Evolutionary conservation across 2,797 vertebrate species (phyloP).

Genomic region (Pygocentrus nattereri): DNA sequence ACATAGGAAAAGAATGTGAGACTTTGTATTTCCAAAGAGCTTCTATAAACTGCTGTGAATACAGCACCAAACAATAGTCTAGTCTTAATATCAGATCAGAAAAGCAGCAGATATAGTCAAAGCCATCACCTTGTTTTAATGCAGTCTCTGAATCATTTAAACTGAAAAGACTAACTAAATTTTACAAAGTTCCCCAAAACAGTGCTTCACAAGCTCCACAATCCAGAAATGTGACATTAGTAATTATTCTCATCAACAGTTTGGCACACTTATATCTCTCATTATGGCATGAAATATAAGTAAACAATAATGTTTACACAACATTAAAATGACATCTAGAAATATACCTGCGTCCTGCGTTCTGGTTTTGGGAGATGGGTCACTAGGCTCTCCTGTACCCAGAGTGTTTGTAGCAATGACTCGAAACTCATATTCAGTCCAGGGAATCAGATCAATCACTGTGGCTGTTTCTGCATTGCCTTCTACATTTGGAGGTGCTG

Average conservation of each 20-base stretch:
- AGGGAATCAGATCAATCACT: constrained; percentile 89
- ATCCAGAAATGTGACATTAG: not conserved
- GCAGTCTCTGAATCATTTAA: constrained; percentile 61
- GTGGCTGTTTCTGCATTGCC: constrained; percentile 90
- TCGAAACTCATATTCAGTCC: constrained; percentile 96
- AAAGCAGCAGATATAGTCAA: constrained; percentile 63
- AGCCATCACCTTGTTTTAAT: constrained; percentile 69
- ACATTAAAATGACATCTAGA: not conserved
- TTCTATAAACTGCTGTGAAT: not conserved
- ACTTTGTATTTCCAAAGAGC: constrained; percentile 5
- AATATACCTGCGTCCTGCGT: constrained; percentile 87
- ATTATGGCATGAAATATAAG: too few relatives aligned
- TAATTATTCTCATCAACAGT: not conserved
- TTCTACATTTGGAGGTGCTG: constrained; percentile 90
- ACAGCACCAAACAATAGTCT: constrained; percentile 66
- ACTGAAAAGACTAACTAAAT: constrained; percentile 43
- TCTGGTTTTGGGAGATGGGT: constrained; percentile 85
- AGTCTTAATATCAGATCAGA: not conserved
- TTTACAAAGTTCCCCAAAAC: constrained; percentile 36
- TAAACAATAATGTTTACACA: not conserved
- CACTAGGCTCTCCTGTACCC: constrained; percentile 92
- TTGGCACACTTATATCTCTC: not conserved
- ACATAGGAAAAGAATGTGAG: constrained; percentile 52
- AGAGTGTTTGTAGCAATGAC: constrained; percentile 93
- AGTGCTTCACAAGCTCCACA: not conserved